Evolutionary conservation across 2,797 vertebrate genomes (phyloP).

Genomic region (Aulostomus chinensis): DNA sequence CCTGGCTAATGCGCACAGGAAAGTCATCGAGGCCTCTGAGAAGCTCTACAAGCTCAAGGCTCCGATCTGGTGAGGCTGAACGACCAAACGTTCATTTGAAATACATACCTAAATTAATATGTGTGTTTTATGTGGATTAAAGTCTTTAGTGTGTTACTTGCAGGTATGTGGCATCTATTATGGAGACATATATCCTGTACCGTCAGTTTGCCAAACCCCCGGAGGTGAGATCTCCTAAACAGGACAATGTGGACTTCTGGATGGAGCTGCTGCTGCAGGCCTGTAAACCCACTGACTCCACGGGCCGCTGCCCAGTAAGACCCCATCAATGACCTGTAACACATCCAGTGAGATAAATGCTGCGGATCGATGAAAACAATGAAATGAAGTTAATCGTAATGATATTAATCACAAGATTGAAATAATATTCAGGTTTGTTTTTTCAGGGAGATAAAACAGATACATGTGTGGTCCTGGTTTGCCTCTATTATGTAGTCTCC

Average conservation of each 20-base stretch:
- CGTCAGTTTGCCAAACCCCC: conserved; percentile 81
- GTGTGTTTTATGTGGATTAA: not conserved
- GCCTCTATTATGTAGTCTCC: too few species aligned
- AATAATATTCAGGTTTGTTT: too few species aligned
- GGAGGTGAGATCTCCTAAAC: conserved; percentile 70
- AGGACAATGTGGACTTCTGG: conserved; percentile 86
- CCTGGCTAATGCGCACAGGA: conserved; percentile 82
- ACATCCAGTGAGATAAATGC: too few species aligned
- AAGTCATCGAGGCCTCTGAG: conserved; percentile 88
- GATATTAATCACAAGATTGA: too few species aligned
- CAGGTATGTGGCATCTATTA: conserved; percentile 89
- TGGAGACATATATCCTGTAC: conserved; percentile 91
- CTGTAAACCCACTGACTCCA: conserved; percentile 80
- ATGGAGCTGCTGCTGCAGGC: conserved; percentile 85
- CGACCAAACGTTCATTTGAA: not conserved
- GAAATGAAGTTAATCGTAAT: too few species aligned
- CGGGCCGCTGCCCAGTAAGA: conserved; percentile 82
- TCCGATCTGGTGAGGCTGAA: conserved; percentile 84
- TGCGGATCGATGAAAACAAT: too few species aligned
- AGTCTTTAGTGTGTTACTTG: not conserved
- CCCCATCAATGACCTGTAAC: not conserved
- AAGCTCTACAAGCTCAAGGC: conserved; percentile 90
- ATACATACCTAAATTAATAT: not conserved
- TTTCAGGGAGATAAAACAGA: too few species aligned
- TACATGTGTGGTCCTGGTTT: too few species aligned